These are phyloP conservation scores for Cygnus olor DNA, from an alignment of 2,797 vertebrate species.

Conservation along the genomic window DNA sequence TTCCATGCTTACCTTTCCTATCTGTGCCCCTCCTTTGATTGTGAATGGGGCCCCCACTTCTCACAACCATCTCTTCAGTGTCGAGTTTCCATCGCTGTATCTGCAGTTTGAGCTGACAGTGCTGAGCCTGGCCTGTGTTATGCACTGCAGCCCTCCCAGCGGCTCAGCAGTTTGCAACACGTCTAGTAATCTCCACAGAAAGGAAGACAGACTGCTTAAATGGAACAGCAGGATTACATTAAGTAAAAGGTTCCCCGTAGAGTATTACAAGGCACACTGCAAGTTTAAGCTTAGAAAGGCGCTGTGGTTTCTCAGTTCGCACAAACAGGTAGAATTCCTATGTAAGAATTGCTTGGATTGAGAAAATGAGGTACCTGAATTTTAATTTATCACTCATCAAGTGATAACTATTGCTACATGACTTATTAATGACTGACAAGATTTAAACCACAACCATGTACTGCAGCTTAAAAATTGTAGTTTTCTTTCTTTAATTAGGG, in stretches of 20 bases:
- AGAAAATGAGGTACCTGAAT: background rate
- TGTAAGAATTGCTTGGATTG: background rate
- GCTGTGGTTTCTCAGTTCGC: background rate
- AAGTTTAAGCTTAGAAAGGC: background rate
- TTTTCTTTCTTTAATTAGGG: constrained; percentile 73
- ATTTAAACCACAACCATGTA: background rate
- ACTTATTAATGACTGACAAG: background rate
- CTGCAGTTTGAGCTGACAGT: background rate
- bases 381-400: background rate
- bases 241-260: background rate
- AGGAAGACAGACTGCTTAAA: background rate
- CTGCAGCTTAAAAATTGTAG: background rate
- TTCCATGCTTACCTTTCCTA: background rate
- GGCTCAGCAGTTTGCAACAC: background rate
- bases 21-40: background rate
- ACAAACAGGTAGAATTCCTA: background rate
- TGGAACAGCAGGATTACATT: background rate
- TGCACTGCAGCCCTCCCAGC: background rate
- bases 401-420: background rate
- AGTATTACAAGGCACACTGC: background rate
- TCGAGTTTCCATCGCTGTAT: background rate
- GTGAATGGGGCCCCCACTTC: background rate
- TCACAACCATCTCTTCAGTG: background rate
- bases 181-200: background rate
- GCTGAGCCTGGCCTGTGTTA: background rate